phyloP scores from a whole-genome alignment of 2,888 invertebrate genomes.

The Phortica okadai region DNA sequence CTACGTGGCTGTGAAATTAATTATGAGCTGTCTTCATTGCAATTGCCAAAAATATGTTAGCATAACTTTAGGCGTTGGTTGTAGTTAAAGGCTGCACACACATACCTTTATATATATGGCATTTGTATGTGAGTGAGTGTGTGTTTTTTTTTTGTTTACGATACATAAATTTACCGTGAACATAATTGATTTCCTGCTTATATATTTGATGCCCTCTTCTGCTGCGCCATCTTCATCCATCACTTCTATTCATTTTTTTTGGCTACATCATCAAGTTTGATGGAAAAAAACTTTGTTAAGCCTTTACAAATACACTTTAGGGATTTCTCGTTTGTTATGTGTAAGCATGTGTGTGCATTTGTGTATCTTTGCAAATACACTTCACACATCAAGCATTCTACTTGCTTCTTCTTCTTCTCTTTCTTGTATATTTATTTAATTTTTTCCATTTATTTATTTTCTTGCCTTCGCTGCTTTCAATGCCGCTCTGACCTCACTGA shows the following conservation, averaged over 20 bases:
- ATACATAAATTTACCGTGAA: conserved; percentile 29
- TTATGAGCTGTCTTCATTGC: conserved; percentile 6
- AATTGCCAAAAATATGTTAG: conserved; percentile 19
- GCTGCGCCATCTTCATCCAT: background rate
- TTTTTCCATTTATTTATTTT: background rate
- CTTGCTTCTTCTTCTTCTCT: background rate
- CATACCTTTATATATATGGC: background rate
- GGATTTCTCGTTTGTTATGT: background rate
- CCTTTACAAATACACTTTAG: conserved; percentile 30
- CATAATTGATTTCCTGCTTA: conserved; percentile 38
- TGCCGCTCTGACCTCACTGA: background rate
- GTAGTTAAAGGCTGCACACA: background rate
- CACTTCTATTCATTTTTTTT: background rate
- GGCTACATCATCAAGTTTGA: conserved; percentile 19
- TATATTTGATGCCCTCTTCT: background rate
- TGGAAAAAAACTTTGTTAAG: conserved; percentile 28
- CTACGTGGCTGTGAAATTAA: conserved; percentile 12
- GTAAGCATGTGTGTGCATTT: background rate
- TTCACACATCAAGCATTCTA: background rate
- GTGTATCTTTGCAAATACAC: background rate
- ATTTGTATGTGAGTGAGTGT: conserved; percentile 1
- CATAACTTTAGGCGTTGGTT: background rate
- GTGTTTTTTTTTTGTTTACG: background rate
- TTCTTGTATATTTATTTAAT: no score
- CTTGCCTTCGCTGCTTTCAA: background rate